phyloP scores from a whole-genome alignment of 37 sponge, comb jelly and placozoan species.

The Cliona cf. orientalis region DNA sequence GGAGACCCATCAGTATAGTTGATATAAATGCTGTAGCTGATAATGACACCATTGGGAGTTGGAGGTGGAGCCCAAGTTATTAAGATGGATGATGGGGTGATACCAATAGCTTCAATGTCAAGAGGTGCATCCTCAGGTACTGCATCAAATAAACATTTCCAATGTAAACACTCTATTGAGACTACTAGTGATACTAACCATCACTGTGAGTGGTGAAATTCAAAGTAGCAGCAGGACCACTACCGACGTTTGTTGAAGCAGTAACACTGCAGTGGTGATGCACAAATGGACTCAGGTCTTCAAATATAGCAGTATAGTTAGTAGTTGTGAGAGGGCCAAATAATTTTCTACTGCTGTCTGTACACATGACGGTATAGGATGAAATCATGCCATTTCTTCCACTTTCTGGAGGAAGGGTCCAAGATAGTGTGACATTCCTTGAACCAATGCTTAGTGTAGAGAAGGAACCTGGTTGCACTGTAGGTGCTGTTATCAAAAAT shows the following conservation, averaged over 20 bases:
- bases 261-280: conserved; percentile 2
- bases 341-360: neutral
- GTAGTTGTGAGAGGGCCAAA: neutral
- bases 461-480: conserved; percentile 1
- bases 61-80: neutral
- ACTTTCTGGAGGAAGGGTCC: conserved; percentile 4
- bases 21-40: conserved; percentile 9
- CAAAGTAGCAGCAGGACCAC: neutral
- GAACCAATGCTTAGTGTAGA: neutral
- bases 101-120: neutral
- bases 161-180: too few relatives aligned
- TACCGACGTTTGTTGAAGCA: conserved; percentile 10
- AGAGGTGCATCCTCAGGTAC: conserved; percentile 22
- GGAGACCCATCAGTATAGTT: conserved; percentile 2
- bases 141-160: too few relatives aligned
- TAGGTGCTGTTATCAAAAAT: conserved; percentile 1
- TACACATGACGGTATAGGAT: neutral
- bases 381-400: conserved; percentile 15
- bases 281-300: neutral
- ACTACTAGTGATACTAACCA: too few relatives aligned
- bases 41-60: conserved; percentile 15
- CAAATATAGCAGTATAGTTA: neutral
- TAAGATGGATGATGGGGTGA: conserved; percentile 10
- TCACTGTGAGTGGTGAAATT: neutral
- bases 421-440: conserved; percentile 20